Evolutionary conservation across 2,113 vertebrate genomes (phyloP), one percentile per base, ranked within the genome.

Genomic region (Pelobates fuscus): DNA sequence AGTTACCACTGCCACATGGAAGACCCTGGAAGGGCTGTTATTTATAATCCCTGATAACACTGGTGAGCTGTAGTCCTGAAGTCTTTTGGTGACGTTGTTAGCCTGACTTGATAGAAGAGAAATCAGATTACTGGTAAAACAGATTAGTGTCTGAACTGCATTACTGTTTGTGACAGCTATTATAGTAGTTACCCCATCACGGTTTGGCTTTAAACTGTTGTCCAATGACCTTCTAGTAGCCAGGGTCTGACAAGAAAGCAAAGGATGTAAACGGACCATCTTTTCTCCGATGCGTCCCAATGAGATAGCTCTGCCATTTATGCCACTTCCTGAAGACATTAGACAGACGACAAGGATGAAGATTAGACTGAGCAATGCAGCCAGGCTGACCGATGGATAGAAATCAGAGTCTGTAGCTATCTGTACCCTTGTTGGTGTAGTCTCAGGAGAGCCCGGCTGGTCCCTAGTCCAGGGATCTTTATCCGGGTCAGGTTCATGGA

Each of bases 341-440:
- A 71, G 5, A 7, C 49, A 1, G 0, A 66, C 65, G 7, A 81
- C 71, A 0, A 62, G 23, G 46, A 80, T 3, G 8, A 81, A 81
- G 18, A 80, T 18, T 0, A 80, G 25, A 7, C 17, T 1, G 20
- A 81, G 24, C 8, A 68, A 8, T 1, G 12, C 63, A 1, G 78
- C 80, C 23, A 81, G 64, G 25, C 11, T 24, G 32, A 81, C 8
- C 1, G 80, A 80, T 0, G 78, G 71, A 8, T 69, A 20, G 64
- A 59, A 71, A 14, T 81, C 80, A 1, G 80, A 81, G 14, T 57
- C 55, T 15, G 55, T 29, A 2, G 55, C 44, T 27, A 18, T 41
- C 20, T 10, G 5, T 0, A 41, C 10, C 15, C 15, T 41, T n/a
- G 64, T 8, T 2, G 18, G 17, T 10, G 62, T 2, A 0, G n/a